Percentiles rank a stretch among this genome's conserved stretches.
phyloP scores from a whole-genome alignment of 2,888 invertebrate genomes.

The Rotaria magnacalcarata region DNA sequence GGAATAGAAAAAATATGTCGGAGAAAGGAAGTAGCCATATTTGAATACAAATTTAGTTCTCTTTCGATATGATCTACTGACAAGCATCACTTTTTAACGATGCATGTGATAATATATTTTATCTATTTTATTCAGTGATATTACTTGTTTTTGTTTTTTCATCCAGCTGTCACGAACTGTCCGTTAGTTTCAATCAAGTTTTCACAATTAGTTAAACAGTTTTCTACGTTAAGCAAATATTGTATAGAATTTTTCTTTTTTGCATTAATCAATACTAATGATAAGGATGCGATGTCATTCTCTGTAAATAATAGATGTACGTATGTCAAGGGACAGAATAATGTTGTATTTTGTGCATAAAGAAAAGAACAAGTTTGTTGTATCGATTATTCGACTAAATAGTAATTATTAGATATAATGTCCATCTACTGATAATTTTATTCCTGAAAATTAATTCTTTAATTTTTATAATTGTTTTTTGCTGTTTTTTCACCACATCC shows the following conservation, averaged over 20 bases:
- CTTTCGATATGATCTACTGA: not conserved
- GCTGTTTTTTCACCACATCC: not conserved
- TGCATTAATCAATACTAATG: not conserved
- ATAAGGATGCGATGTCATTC: not conserved
- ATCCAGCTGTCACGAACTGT: not conserved
- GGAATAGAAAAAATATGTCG: not conserved
- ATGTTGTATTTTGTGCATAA: not conserved
- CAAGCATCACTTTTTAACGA: too few species aligned
- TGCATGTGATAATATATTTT: too few species aligned
- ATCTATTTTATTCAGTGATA: too few species aligned
- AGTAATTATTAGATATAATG: not conserved
- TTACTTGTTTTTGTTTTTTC: too few species aligned
- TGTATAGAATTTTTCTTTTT: not conserved
- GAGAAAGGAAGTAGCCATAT: not conserved
- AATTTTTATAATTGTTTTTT: not conserved
- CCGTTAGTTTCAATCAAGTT: not conserved
- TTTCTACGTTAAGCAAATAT: not conserved
- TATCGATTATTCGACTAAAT: not conserved
- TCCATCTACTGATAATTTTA: not conserved
- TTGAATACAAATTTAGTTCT: not conserved
- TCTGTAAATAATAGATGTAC: too few species aligned
- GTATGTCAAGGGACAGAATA: not conserved
- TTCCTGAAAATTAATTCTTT: not conserved
- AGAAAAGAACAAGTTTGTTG: not conserved
- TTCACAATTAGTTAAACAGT: not conserved